Base-by-base conservation (phyloP, 2,113 vertebrate genomes). In the Potamarius usumacintae region DNA sequence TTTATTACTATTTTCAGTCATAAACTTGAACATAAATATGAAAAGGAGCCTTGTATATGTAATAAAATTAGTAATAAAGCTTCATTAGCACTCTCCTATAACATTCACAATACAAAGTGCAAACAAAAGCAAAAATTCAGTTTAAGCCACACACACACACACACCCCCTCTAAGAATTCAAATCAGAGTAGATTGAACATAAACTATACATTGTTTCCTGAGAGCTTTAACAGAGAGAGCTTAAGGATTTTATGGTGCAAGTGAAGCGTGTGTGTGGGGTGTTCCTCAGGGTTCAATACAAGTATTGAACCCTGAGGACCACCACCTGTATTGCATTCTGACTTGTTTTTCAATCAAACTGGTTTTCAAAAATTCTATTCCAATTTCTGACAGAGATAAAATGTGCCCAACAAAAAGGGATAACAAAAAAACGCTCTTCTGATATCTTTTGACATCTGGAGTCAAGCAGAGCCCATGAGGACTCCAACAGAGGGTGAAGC, bases 391-490 rank as follows among this genome's bases (percentile, higher is more conserved):
- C 30, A 30, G 30, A 30, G 30, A 30, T 30, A 30, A 30, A 30
- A 30, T 30, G 1, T 30, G 30, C 30, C 30, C 30, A 30, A 30
- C 30, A 30, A 30, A 30, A 30, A 30, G 30, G 30, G 0, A 30
- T 30, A 30, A 30, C 30, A 30, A 30, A 30, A 30, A 30, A 30
- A 30, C 30, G 30, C 9, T 53, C 25, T 58, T 76, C 77, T 50
- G 22, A n/a, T 63, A 20, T 34, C 14, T n/a, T 25, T 27, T 7
- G 4, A 57, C n/a, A 25, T 84, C n/a, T 30, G 11, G 15, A 80
- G 76, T 86, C 85, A 94, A 4, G 93, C 92, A 25, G 97, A 97
- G 14, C 97, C 97, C 34, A 96, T 92, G 22, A 99, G 94, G 11
- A 97, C 95, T 4, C 96, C 95, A 5, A 98, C 94, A 0, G 95